A percentile compares a stretch with the other conserved stretches of the same genome.
Conservation (phyloP, 2,113 vertebrate species). For the Austrofundulus limnaeus region DNA sequence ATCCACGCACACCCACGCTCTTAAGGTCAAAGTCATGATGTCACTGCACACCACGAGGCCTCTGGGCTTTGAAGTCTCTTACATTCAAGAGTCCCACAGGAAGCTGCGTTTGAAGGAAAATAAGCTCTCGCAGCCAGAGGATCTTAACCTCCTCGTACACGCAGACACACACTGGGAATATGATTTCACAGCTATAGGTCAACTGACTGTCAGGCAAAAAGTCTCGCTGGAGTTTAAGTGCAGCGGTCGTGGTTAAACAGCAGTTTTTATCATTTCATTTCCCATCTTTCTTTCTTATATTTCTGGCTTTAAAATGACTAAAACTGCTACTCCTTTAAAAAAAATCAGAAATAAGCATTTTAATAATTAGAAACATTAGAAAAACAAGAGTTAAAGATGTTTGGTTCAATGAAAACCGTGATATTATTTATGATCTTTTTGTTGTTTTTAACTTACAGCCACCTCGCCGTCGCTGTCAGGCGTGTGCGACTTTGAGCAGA, state of each 20-base stretch:
- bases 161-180: slow-evolving; percentile 31
- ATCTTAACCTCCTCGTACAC: slow-evolving; percentile 29
- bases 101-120: slow-evolving; percentile 60
- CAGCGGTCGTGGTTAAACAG: background rate
- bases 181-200: slow-evolving; percentile 41
- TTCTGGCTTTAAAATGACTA: background rate
- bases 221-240: slow-evolving; percentile 6
- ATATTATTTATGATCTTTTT: slow-evolving; percentile 19
- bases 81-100: slow-evolving; percentile 59
- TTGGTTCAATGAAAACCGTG: background rate
- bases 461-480: slow-evolving; percentile 81
- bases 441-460: slow-evolving; percentile 51
- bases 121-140: slow-evolving; percentile 47
- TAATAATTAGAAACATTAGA: too few relatives aligned
- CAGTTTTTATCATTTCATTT: background rate
- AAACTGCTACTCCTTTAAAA: too few relatives aligned
- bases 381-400: too few relatives aligned
- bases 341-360: background rate
- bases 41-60: slow-evolving; percentile 50
- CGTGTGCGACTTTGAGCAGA: slow-evolving; percentile 92
- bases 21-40: slow-evolving; percentile 69
- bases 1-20: slow-evolving; percentile 26
- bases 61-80: slow-evolving; percentile 61
- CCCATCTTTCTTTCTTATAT: background rate
- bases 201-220: slow-evolving; percentile 13